phyloP scores from a whole-genome alignment of 2,888 invertebrate genomes.

The Cantharis rustica region DNA sequence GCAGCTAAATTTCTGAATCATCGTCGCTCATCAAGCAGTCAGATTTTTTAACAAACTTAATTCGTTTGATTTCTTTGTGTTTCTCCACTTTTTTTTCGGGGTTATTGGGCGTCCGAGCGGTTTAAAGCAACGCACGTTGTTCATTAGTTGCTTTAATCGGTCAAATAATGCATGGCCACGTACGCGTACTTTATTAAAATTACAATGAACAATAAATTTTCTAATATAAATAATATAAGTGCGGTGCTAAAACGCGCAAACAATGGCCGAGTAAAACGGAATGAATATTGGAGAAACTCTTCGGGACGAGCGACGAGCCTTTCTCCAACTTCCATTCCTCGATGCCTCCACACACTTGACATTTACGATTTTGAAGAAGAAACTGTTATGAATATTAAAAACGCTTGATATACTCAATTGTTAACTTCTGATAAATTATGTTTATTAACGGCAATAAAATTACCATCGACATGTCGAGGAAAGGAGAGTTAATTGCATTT shows the following conservation, averaged over 20 bases:
- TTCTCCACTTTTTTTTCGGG: background rate
- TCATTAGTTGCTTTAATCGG: background rate
- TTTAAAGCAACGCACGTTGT: background rate
- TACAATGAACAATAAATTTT: constrained; percentile 26
- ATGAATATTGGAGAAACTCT: constrained; percentile 22
- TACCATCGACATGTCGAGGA: background rate
- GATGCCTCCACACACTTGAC: background rate
- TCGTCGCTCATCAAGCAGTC: background rate
- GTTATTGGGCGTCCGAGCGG: background rate
- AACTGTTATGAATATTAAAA: background rate
- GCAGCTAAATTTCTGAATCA: background rate
- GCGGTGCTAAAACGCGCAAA: constrained; percentile 17
- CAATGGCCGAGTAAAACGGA: constrained; percentile 21
- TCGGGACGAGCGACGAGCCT: background rate
- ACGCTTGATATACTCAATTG: background rate
- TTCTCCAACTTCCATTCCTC: background rate
- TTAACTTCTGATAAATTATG: background rate
- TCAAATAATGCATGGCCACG: constrained; percentile 20
- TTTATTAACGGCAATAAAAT: background rate
- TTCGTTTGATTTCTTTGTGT: background rate
- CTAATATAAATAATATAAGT: constrained; percentile 22
- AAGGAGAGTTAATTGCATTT: background rate
- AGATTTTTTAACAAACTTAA: background rate
- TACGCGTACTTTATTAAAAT: constrained; percentile 20
- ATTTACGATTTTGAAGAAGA: background rate